Base-by-base conservation (phyloP, 2,797 vertebrate species). In the Cottoperca gobio region DNA sequence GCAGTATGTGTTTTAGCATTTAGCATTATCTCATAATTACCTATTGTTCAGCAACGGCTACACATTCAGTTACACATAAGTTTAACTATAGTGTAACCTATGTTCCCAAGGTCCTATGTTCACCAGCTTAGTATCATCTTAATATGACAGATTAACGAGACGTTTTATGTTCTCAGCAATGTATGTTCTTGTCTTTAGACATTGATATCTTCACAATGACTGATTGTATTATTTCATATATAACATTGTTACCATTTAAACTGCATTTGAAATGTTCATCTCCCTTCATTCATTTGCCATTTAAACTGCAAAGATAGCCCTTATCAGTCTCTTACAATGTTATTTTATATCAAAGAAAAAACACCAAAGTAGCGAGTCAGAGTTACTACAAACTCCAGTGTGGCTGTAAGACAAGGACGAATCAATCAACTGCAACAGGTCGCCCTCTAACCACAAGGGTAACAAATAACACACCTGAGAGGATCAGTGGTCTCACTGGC, bases 401-500 rank as follows among this genome's bases (percentile, higher is more conserved):
- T 31, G 0, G 4, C 49, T 66, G 68, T 35, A 26, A 55, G 48
- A 62, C 7, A 49, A 48, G 23, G 9, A 9, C 1, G 2, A 48
- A 70, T 54, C 70, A 46, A 64, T 21, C 24, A 46, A 7, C 31
- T 62, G 52, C 59, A 71, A 58, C 66, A 74, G 37, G 76, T 70
- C 2, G 0, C 31, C 33, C 17, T 53, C 46, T 45, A 64, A 73
- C 52, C 70, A 39, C 55, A 17, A 59, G 6, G 49, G 52, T 49
- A 67, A 83, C n/a, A 61, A 73, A 73, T 19, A 57, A 52, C 76
- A 82, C 86, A 84, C 88, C 83, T 86, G 74, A 75, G 70, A 63
- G 39, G 46, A 72, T 76, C 64, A 35, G 65, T 9, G 61, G 31
- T 63, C 40, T 66, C 21, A 14, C 70, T 12, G 42, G 63, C 17